Conservation (phyloP, 2,113 vertebrate species). For the Pterocles burchelli region DNA sequence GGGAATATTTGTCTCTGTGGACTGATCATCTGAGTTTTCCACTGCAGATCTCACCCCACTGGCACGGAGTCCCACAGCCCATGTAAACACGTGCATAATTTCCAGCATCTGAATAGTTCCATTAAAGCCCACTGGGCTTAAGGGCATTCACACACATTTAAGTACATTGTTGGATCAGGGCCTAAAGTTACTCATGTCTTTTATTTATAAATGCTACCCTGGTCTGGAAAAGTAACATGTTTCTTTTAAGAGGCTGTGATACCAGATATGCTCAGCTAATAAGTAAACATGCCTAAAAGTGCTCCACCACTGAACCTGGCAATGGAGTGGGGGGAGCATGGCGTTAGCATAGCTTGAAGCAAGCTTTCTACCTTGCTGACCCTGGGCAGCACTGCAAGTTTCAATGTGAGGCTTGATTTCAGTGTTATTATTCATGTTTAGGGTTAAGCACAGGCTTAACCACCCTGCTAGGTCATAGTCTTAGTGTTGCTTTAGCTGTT, state of each 20-base stretch:
- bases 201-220: constrained; percentile 52
- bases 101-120: constrained; percentile 34
- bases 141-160: constrained; percentile 32
- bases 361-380: neutral
- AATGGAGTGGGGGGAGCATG: neutral
- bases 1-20: neutral
- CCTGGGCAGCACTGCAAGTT: neutral
- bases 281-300: neutral
- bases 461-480: neutral
- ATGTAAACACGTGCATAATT: neutral
- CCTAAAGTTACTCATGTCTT: constrained; percentile 48
- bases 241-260: constrained; percentile 30
- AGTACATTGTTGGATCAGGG: constrained; percentile 41
- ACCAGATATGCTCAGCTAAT: neutral
- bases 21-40: neutral
- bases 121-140: constrained; percentile 33
- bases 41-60: neutral
- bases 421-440: neutral
- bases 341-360: neutral
- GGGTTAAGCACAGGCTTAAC: neutral
- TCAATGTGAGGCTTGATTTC: neutral
- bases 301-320: neutral
- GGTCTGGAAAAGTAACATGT: constrained; percentile 44
- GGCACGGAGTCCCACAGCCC: neutral
- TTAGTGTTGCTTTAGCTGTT: neutral